These are phyloP conservation scores for Dexiosoma caninum DNA, from an alignment of 2,888 invertebrate species.

Conservation along the genomic window DNA sequence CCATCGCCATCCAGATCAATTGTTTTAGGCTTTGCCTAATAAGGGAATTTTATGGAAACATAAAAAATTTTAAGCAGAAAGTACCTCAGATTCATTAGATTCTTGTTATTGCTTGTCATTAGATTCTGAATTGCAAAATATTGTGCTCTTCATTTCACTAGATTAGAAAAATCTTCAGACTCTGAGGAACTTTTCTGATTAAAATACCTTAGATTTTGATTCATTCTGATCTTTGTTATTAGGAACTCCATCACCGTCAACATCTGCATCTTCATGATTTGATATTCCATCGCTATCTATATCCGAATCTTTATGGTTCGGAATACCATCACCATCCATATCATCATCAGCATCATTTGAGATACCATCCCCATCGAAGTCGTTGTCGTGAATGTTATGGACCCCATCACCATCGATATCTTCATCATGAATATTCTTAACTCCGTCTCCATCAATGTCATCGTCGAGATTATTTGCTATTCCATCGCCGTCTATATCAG, in stretches of 20 bases:
- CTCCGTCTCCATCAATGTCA: constrained; percentile 70
- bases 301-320: constrained; percentile 70
- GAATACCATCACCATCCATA: constrained; percentile 69
- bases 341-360: constrained; percentile 77
- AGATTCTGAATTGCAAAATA: not conserved
- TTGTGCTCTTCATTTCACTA: too few species aligned
- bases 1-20: constrained; percentile 66
- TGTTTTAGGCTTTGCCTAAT: constrained; percentile 41
- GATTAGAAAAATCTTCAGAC: not conserved
- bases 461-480: constrained; percentile 78
- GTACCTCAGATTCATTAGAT: constrained; percentile 38
- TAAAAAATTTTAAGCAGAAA: constrained; percentile 50
- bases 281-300: constrained; percentile 71
- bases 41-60: constrained; percentile 46
- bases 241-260: constrained; percentile 76
- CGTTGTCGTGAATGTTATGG: constrained; percentile 63
- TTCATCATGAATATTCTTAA: constrained; percentile 68
- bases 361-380: constrained; percentile 77
- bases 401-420: constrained; percentile 67
- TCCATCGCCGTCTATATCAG: constrained; percentile 77
- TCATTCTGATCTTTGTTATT: constrained; percentile 78
- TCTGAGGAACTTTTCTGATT: constrained; percentile 52
- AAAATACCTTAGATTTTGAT: constrained; percentile 63
- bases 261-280: constrained; percentile 69
- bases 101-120: constrained; percentile 12